Evolutionary conservation across 1,140 invertebrate species (phyloP).

Genomic region (Anoplophora glabripennis): DNA sequence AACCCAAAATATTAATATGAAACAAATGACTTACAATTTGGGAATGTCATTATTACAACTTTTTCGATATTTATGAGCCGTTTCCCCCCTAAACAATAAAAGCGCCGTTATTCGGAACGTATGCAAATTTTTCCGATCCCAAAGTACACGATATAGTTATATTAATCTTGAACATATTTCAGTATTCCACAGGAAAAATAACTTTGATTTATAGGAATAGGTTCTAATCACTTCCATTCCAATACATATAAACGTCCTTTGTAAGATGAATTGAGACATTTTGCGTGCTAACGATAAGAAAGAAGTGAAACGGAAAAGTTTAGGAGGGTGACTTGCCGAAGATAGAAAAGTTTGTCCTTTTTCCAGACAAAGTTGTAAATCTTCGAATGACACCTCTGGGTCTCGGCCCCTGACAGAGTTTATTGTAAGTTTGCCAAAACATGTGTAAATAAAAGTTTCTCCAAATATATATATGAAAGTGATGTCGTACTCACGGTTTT

Average conservation of each 20-base stretch:
- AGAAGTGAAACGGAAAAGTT: slow-evolving; percentile 30
- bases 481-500: not conserved
- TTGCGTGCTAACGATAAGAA: slow-evolving; percentile 26
- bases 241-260: slow-evolving; percentile 20
- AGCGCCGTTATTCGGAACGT: too few relatives aligned
- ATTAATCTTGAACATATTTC: too few relatives aligned
- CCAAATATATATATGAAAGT: slow-evolving; percentile 3
- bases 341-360: slow-evolving; percentile 30
- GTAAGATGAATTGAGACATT: slow-evolving; percentile 25
- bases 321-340: slow-evolving; percentile 21
- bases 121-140: too few relatives aligned
- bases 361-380: slow-evolving; percentile 28
- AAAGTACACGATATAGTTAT: too few relatives aligned
- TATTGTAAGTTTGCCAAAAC: slow-evolving; percentile 25
- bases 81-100: too few relatives aligned
- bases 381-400: slow-evolving; percentile 29
- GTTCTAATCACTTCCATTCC: too few relatives aligned
- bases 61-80: too few relatives aligned
- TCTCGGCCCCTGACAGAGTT: slow-evolving; percentile 16
- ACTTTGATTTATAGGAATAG: too few relatives aligned
- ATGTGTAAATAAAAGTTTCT: slow-evolving; percentile 26
- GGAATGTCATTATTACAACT: too few relatives aligned
- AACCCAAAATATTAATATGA: too few relatives aligned
- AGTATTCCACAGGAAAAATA: too few relatives aligned
- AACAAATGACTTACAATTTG: too few relatives aligned